These are phyloP conservation scores for Cotesia chilonis DNA, from an alignment of 1,140 invertebrate species.

Conservation along the genomic window DNA sequence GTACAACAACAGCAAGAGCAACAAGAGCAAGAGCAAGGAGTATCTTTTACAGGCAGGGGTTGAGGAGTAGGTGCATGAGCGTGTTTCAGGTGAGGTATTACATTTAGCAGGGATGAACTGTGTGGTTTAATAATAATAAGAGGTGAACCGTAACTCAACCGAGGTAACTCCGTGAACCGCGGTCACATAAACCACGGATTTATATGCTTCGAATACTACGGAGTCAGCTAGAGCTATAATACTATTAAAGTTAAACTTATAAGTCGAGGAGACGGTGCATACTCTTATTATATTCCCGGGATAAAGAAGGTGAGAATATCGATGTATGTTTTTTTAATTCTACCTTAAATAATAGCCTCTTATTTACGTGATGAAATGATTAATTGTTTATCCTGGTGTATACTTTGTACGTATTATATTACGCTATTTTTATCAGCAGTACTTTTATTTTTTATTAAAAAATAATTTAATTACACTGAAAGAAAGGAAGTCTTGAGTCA, in stretches of 20 bases:
- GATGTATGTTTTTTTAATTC: conserved; percentile 11
- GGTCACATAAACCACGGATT: conserved; percentile 44
- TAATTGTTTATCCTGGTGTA: too few relatives aligned
- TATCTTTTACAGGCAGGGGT: too few relatives aligned
- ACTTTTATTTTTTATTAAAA: too few relatives aligned
- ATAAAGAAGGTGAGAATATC: neutral
- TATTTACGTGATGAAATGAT: neutral
- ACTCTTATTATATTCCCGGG: too few relatives aligned
- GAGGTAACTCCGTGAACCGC: conserved; percentile 38
- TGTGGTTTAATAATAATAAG: conserved; percentile 40
- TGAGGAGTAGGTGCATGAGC: too few relatives aligned
- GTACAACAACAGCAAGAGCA: conserved; percentile 3
- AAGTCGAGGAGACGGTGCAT: too few relatives aligned
- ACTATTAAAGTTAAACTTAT: conserved; percentile 6
- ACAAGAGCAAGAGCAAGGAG: too few relatives aligned
- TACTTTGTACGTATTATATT: too few relatives aligned
- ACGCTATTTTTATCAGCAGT: too few relatives aligned
- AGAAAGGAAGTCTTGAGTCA: too few relatives aligned
- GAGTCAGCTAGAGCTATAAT: conserved; percentile 23
- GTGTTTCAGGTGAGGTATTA: too few relatives aligned
- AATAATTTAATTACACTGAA: too few relatives aligned
- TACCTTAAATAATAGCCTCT: conserved; percentile 14
- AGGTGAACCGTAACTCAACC: conserved; percentile 38
- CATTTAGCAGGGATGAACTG: conserved; percentile 5
- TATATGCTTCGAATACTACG: conserved; percentile 37